Evolutionary conservation across 2,797 vertebrate species (phyloP).

Genomic region (Coreius guichenoti): DNA sequence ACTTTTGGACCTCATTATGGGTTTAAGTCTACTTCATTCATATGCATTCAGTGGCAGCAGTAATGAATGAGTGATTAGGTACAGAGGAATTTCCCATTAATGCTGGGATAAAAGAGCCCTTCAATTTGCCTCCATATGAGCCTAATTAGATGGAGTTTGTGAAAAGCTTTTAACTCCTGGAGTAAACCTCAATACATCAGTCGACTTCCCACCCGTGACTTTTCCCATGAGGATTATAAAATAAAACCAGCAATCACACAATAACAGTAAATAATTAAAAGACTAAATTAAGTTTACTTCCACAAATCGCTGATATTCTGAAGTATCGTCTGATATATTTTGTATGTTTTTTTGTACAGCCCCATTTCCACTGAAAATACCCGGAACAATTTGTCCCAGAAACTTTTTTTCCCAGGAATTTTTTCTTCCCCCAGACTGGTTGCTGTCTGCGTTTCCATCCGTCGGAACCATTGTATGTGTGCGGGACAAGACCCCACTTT

Average conservation of each 20-base stretch:
- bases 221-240: slow-evolving; percentile 28
- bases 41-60: not conserved
- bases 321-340: not conserved
- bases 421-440: too few relatives aligned
- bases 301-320: not conserved
- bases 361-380: too few relatives aligned
- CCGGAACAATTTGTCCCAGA: too few relatives aligned
- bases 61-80: not conserved
- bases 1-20: not conserved
- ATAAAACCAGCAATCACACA: slow-evolving; percentile 3
- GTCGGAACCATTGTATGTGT: too few relatives aligned
- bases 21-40: not conserved
- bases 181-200: not conserved
- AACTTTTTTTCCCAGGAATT: too few relatives aligned
- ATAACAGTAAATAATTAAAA: not conserved
- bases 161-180: slow-evolving; percentile 20
- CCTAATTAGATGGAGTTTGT: slow-evolving; percentile 21
- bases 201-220: slow-evolving; percentile 1
- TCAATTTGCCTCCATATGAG: not conserved
- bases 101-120: slow-evolving; percentile 1
- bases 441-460: too few relatives aligned
- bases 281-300: not conserved
- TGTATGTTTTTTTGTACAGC: not conserved
- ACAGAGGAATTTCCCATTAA: slow-evolving; percentile 30
- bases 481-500: too few relatives aligned